Conservation (phyloP, 2,113 vertebrate species). For the Myiozetetes cayanensis region DNA sequence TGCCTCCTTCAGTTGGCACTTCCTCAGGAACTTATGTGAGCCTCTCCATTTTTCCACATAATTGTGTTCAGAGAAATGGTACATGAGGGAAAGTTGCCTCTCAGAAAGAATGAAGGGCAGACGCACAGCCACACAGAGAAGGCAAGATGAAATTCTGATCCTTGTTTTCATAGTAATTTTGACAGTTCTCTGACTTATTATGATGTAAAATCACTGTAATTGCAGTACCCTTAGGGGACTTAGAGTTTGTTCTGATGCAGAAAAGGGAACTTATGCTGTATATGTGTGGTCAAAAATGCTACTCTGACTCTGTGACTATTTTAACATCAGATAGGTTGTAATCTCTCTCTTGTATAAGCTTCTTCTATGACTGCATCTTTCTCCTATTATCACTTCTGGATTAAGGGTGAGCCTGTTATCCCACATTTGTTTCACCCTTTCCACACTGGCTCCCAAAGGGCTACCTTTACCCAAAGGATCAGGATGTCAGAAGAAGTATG, state of each 20-base stretch:
- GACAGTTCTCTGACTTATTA: not conserved
- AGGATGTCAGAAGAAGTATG: not conserved
- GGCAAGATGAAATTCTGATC: not conserved
- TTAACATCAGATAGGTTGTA: not conserved
- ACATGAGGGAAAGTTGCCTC: not conserved
- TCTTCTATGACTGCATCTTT: not conserved
- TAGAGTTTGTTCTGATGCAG: not conserved
- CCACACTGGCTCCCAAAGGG: not conserved
- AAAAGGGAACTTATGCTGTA: not conserved
- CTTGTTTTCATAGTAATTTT: not conserved
- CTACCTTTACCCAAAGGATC: not conserved
- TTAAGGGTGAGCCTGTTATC: not conserved
- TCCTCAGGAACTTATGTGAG: not conserved
- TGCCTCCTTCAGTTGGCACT: not conserved
- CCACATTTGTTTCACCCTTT: not conserved
- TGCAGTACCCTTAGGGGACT: not conserved
- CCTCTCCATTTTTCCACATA: not conserved
- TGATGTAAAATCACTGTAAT: not conserved
- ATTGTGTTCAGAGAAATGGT: not conserved
- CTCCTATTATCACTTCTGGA: not conserved
- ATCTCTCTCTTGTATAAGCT: not conserved
- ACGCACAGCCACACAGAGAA: accelerated
- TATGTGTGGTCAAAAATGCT: not conserved
- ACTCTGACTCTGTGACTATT: not conserved
- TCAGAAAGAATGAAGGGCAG: not conserved